Base-by-base conservation (phyloP, 2,888 invertebrate genomes). In the Apodemia mormo region DNA sequence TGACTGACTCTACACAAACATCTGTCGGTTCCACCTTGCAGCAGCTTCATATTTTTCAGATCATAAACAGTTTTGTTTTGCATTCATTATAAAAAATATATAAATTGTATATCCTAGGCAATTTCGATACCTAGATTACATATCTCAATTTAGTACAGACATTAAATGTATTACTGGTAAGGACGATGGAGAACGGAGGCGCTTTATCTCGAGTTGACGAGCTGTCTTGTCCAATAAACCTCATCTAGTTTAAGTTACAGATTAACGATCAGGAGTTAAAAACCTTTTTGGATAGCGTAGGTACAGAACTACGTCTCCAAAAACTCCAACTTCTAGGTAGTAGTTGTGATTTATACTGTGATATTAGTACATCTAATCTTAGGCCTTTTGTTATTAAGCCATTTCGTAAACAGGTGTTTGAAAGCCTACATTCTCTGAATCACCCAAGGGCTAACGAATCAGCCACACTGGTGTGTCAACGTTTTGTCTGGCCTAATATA, bases 151-250 rank as follows among this genome's bases (percentile, higher is more conserved):
- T n/a, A n/a, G n/a, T n/a, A n/a, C n/a, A n/a, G n/a, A n/a, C n/a
- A n/a, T n/a, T n/a, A n/a, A n/a, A 30, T 61, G 71, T 56, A 49
- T 73, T 49, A 12, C 70, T 22, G 71, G 72, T 37, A 66, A 67
- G 40, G 70, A 76, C n/a, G 76, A 76, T 65, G 58, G 71, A 7
- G 71, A 74, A 1, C n/a, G 73, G 75, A 3, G 72, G 74, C 40
- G 3, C 70, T 67, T 8, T 82, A 85, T 70, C 77, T 76, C 52
- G 52, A 14, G n/a, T 52, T 14, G 52, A 52, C 4, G 52, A 52
- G n/a, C 43, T 43, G 43, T 9, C 43, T 43, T 43, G 43, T 43
- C 9, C 43, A 7, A 43, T 9, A 43, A 43, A 43, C 43, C 43
- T 43, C 9, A 43, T 43, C 43, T 9, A 43, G 9, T 43, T 43